Conservation (phyloP, 2,888 invertebrate genomes). For the Hirtodrosophila cameraria region DNA sequence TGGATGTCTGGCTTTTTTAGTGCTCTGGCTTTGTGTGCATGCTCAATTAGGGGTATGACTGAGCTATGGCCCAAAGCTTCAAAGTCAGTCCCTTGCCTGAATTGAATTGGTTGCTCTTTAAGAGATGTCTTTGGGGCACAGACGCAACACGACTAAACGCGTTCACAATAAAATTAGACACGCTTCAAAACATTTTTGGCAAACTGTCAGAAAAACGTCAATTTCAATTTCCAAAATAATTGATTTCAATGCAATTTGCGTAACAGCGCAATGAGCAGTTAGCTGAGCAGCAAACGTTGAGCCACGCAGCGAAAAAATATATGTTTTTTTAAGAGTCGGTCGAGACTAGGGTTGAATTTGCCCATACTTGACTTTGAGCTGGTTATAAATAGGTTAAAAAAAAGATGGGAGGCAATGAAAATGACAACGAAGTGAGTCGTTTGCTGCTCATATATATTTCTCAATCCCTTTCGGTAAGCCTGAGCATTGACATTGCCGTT, state of each 20-base stretch:
- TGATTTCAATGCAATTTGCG: conserved; percentile 79
- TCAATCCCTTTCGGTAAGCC: conserved; percentile 34
- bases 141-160: conserved; percentile 16
- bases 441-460: conserved; percentile 27
- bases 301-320: not conserved
- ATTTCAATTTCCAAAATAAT: conserved; percentile 81
- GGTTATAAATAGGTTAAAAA: conserved; percentile 24
- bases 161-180: conserved; percentile 74
- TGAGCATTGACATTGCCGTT: conserved; percentile 21
- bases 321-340: conserved; percentile 5
- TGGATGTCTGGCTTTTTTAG: conserved; percentile 49
- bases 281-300: conserved; percentile 25
- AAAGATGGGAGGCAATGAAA: conserved; percentile 7
- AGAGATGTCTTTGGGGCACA: conserved; percentile 13
- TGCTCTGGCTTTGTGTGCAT: conserved; percentile 55
- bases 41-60: conserved; percentile 65
- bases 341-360: conserved; percentile 1
- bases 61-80: conserved; percentile 17
- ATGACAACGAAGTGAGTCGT: conserved; percentile 19
- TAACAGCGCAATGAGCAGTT: conserved; percentile 71
- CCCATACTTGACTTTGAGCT: not conserved
- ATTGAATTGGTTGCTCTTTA: not conserved
- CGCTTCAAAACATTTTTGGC: conserved; percentile 73
- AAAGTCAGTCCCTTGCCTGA: not conserved
- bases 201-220: conserved; percentile 76